These are phyloP conservation scores for Ochlodes sylvanus DNA, from an alignment of 2,888 invertebrate species.

Conservation along the genomic window DNA sequence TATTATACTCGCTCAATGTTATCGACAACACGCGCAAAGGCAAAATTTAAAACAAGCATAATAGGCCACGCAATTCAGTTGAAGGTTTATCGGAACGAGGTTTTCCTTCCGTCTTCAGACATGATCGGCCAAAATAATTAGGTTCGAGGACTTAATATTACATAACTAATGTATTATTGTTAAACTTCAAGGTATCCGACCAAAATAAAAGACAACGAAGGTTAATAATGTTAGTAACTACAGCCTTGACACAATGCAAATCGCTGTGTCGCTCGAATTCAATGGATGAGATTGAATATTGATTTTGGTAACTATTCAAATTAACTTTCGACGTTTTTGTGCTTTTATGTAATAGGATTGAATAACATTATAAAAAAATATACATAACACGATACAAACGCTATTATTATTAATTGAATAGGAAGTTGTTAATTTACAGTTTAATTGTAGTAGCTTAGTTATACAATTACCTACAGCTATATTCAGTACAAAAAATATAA, in stretches of 20 bases:
- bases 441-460: background rate
- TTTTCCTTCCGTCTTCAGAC: constrained; percentile 16
- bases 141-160: constrained; percentile 8
- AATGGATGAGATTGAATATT: constrained; percentile 9
- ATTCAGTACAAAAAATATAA: background rate
- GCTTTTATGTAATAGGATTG: background rate
- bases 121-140: constrained; percentile 24
- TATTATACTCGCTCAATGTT: background rate
- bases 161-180: constrained; percentile 18
- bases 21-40: background rate
- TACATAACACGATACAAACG: background rate
- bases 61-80: background rate
- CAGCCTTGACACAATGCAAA: constrained; percentile 60
- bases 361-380: background rate
- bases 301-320: constrained; percentile 14
- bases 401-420: background rate
- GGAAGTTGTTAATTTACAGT: background rate
- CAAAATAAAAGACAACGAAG: constrained; percentile 41
- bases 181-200: constrained; percentile 29
- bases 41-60: background rate
- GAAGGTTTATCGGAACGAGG: constrained; percentile 20
- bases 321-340: constrained; percentile 8
- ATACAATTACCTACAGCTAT: background rate
- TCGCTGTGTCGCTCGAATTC: constrained; percentile 41
- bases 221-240: constrained; percentile 43